phyloP scores from a whole-genome alignment of 1,140 invertebrate genomes.

The Nebria ingens region DNA sequence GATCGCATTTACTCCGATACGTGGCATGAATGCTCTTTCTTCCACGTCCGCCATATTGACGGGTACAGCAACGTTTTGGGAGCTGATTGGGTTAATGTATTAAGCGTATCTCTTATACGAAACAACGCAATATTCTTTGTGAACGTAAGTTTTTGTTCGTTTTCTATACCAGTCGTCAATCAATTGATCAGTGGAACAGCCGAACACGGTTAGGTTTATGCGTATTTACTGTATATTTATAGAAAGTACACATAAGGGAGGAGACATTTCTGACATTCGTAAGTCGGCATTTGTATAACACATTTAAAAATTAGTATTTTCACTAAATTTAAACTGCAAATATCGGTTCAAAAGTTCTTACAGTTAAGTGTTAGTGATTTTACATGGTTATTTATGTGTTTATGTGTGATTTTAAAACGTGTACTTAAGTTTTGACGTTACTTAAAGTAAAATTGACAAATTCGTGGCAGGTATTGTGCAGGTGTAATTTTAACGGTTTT shows the following conservation, averaged over 20 bases:
- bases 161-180: neutral
- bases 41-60: conserved; percentile 70
- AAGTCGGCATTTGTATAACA: neutral
- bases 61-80: conserved; percentile 57
- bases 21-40: conserved; percentile 62
- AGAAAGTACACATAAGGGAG: neutral
- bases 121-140: conserved; percentile 15
- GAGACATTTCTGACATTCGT: conserved; percentile 11
- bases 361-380: too few relatives aligned
- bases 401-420: neutral
- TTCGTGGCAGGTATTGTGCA: too few relatives aligned
- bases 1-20: conserved; percentile 43
- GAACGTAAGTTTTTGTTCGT: conserved; percentile 10
- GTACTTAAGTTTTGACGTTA: neutral
- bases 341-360: too few relatives aligned
- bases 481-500: too few relatives aligned
- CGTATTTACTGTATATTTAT: conserved; percentile 8
- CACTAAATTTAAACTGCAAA: too few relatives aligned
- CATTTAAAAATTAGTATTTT: neutral
- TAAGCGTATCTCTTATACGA: conserved; percentile 49
- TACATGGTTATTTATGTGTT: too few relatives aligned
- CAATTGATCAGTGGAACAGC: neutral
- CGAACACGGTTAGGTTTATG: neutral
- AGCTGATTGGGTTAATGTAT: conserved; percentile 56
- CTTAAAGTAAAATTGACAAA: neutral